phyloP scores from a whole-genome alignment of 2,797 vertebrate species.

The Xenopus petersii region DNA sequence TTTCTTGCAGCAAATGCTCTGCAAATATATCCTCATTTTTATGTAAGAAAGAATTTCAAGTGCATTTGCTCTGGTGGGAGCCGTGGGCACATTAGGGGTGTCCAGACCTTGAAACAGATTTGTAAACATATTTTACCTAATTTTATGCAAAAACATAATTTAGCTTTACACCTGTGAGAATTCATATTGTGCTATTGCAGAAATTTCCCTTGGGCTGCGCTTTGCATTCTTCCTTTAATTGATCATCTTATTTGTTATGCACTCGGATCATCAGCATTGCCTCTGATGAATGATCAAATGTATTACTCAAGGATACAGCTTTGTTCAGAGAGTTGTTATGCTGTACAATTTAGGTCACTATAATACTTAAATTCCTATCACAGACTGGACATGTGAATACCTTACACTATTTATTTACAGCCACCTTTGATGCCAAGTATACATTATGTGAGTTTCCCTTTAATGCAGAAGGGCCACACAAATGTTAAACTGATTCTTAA shows the following conservation, averaged over 20 bases:
- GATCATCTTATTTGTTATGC: constrained; percentile 14
- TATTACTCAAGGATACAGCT: constrained; percentile 28
- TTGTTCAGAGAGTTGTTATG: background rate
- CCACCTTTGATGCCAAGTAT: too few species aligned
- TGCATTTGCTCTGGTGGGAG: too few species aligned
- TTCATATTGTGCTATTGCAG: background rate
- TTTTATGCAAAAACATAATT: background rate
- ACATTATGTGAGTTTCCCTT: too few species aligned
- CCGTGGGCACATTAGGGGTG: too few species aligned
- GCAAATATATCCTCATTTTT: too few species aligned
- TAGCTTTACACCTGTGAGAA: background rate
- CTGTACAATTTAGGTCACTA: background rate
- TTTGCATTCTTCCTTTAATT: constrained; percentile 19
- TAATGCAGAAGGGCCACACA: too few species aligned
- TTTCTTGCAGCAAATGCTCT: too few species aligned
- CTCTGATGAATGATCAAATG: constrained; percentile 26
- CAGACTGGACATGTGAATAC: background rate
- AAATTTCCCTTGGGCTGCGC: constrained; percentile 8
- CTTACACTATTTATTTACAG: background rate
- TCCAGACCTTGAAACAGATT: background rate
- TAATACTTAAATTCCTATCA: background rate
- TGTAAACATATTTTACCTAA: background rate
- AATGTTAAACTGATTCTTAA: too few species aligned
- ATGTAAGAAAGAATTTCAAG: too few species aligned
- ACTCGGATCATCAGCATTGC: constrained; percentile 11